These are phyloP conservation scores for Sarcoramphus papa DNA, from an alignment of 2,797 vertebrate genomes.

Conservation along the genomic window DNA sequence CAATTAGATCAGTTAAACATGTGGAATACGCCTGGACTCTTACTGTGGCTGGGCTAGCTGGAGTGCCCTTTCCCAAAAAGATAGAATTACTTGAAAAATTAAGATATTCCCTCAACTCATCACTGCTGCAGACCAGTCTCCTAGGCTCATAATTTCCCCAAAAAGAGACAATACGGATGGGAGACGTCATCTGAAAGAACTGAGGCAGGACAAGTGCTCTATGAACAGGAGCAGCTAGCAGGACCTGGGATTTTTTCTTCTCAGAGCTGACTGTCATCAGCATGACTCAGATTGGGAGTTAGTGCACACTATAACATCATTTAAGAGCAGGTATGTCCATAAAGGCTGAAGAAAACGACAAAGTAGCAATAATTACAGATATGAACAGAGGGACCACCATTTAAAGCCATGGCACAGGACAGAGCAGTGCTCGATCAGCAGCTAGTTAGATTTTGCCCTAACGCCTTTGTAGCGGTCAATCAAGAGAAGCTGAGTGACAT, in stretches of 20 bases:
- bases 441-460: not conserved
- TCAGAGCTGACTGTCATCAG: not conserved
- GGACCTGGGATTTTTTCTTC: not conserved
- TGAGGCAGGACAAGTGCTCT: not conserved
- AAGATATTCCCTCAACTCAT: not conserved
- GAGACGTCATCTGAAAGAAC: not conserved
- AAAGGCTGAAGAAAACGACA: not conserved
- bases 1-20: rapidly evolving
- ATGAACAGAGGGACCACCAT: not conserved
- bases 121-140: not conserved
- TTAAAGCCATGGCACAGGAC: not conserved
- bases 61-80: not conserved
- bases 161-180: not conserved
- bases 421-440: not conserved
- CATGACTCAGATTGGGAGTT: not conserved
- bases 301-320: rapidly evolving
- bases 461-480: rapidly evolving
- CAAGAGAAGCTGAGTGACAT: not conserved
- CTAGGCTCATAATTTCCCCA: not conserved
- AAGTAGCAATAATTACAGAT: not conserved
- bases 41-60: not conserved
- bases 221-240: not conserved
- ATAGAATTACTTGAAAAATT: not conserved
- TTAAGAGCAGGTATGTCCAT: not conserved
- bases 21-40: rapidly evolving